A percentile compares a stretch with the other conserved stretches of the same genome.
These are phyloP conservation scores for Pheosia gnoma DNA, from an alignment of 2,888 invertebrate genomes.

Conservation along the genomic window DNA sequence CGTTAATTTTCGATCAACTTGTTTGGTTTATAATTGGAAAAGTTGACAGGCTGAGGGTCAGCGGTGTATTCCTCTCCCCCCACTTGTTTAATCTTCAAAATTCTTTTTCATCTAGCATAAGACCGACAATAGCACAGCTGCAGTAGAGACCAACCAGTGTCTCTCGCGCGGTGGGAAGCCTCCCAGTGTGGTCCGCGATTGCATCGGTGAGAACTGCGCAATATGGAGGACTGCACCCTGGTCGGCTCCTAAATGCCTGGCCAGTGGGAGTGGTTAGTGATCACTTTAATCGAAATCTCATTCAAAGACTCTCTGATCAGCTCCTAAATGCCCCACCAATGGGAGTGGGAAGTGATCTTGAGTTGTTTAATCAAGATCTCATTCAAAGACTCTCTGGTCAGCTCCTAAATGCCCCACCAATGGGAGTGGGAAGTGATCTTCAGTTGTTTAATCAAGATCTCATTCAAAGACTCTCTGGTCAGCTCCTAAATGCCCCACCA, in stretches of 20 bases:
- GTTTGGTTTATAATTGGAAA: no score
- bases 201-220: constrained; percentile 56
- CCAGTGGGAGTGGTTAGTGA: constrained; percentile 73
- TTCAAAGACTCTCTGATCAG: constrained; percentile 50
- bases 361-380: no score
- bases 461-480: no score
- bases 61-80: no score
- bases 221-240: constrained; percentile 60
- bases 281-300: no score
- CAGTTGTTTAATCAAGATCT: no score
- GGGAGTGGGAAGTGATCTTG: constrained; percentile 67
- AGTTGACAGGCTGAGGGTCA: no score
- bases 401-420: constrained; percentile 65
- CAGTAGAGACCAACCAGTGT: constrained; percentile 73
- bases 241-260: constrained; percentile 64
- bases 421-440: constrained; percentile 66
- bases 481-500: constrained; percentile 62
- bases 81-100: not conserved
- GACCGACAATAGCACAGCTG: constrained; percentile 75
- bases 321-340: constrained; percentile 65
- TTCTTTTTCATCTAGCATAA: constrained; percentile 53
- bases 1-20: no score
- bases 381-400: no score
- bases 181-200: constrained; percentile 63
- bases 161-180: constrained; percentile 57